Evolutionary conservation across 2,888 invertebrate genomes (phyloP).

Genomic region (Dione vanillae): DNA sequence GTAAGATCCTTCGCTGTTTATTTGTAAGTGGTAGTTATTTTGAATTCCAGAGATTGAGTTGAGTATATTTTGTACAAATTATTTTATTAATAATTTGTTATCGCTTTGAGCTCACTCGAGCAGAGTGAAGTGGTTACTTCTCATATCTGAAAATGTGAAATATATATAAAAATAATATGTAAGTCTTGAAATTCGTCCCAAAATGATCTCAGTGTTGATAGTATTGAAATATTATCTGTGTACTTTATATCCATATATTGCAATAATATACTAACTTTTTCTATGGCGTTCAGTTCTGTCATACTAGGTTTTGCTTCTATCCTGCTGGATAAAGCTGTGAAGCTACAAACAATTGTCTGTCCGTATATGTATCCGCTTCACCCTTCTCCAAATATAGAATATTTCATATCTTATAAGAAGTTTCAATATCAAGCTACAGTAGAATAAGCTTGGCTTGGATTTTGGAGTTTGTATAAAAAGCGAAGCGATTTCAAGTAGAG

Average conservation of each 20-base stretch:
- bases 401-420: conserved; percentile 34
- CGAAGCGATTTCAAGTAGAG: conserved; percentile 55
- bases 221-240: conserved; percentile 32
- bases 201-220: conserved; percentile 35
- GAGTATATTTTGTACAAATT: conserved; percentile 49
- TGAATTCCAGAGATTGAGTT: conserved; percentile 40
- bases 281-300: background rate
- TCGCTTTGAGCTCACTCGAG: conserved; percentile 33
- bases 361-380: conserved; percentile 34
- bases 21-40: conserved; percentile 15
- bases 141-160: background rate
- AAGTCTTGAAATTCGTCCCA: conserved; percentile 36
- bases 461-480: conserved; percentile 51
- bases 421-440: conserved; percentile 20
- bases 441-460: conserved; percentile 54
- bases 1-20: background rate
- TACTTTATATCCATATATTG: conserved; percentile 10
- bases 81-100: conserved; percentile 38
- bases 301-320: background rate
- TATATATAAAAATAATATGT: conserved; percentile 2
- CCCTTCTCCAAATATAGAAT: conserved; percentile 34
- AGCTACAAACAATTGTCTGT: background rate
- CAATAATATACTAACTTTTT: background rate
- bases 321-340: background rate
- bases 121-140: conserved; percentile 39